A percentile compares a stretch with the other conserved stretches of the same genome.
phyloP scores from a whole-genome alignment of 35 echinoderm and acorn worm genomes.

The Patiria miniata region DNA sequence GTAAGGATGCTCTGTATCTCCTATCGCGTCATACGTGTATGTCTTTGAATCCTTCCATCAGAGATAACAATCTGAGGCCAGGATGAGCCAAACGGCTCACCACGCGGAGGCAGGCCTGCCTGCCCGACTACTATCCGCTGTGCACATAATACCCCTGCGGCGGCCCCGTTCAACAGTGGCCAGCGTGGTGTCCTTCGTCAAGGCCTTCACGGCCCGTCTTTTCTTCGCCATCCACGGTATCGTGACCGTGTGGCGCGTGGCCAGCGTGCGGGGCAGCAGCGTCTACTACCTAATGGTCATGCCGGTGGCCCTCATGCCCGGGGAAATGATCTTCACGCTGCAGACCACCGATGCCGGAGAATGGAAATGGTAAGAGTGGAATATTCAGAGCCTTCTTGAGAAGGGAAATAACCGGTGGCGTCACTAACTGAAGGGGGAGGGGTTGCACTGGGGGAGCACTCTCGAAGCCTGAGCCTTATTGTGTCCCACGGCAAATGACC shows the following conservation, averaged over 20 bases:
- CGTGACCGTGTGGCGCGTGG: slow-evolving; percentile 32
- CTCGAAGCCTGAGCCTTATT: no score
- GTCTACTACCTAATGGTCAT: slow-evolving; percentile 31
- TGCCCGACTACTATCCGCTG: neutral
- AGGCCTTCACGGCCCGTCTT: slow-evolving; percentile 30
- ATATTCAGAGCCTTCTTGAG: no score
- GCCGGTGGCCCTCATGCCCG: slow-evolving; percentile 13
- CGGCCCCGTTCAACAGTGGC: neutral
- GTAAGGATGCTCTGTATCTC: no score
- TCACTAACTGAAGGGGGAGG: no score
- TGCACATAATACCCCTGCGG: neutral
- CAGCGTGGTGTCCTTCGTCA: neutral
- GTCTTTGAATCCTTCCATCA: no score
- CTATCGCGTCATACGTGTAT: no score
- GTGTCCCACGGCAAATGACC: no score
- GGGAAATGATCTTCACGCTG: slow-evolving; percentile 30
- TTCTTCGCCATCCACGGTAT: slow-evolving; percentile 37
- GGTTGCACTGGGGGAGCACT: no score
- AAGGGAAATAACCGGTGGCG: no score
- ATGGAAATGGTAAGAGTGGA: slow-evolving; percentile 52
- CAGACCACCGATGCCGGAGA: slow-evolving; percentile 35
- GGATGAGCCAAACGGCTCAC: no score
- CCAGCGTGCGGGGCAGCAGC: neutral
- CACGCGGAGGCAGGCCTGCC: no score
- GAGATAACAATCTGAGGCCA: no score